These are phyloP conservation scores for Rutpela maculata DNA, from an alignment of 2,888 invertebrate genomes.

Conservation along the genomic window DNA sequence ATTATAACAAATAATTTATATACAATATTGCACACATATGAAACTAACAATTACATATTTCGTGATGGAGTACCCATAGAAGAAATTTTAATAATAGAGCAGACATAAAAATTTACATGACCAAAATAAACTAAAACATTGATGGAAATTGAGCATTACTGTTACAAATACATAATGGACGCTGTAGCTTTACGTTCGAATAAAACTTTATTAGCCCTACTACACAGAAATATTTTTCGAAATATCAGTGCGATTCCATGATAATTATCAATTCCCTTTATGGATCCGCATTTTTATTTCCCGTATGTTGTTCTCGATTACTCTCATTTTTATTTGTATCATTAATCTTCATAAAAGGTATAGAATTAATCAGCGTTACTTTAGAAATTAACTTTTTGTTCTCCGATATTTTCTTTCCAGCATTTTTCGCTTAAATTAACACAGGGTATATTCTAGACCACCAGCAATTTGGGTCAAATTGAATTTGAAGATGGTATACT, in stretches of 20 bases:
- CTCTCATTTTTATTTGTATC: slow-evolving; percentile 4
- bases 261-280: slow-evolving; percentile 9
- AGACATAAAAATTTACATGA: slow-evolving; percentile 18
- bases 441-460: neutral
- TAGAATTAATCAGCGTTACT: neutral
- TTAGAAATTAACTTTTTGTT: neutral
- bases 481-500: neutral
- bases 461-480: neutral
- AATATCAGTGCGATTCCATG: neutral
- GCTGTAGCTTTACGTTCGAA: slow-evolving; percentile 4
- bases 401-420: neutral
- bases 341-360: slow-evolving; percentile 6
- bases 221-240: too few relatives aligned
- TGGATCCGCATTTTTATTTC: slow-evolving; percentile 2
- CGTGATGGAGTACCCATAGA: neutral
- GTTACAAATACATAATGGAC: slow-evolving; percentile 16
- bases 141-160: slow-evolving; percentile 21
- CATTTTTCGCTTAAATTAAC: neutral
- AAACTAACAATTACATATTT: neutral
- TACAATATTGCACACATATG: neutral
- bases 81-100: slow-evolving; percentile 19
- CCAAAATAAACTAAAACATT: slow-evolving; percentile 21
- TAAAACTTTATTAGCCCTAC: slow-evolving; percentile 5
- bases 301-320: neutral
- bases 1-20: too few relatives aligned